These are phyloP conservation scores for Rousettus leschenaultii DNA, from an alignment of 2,113 vertebrate genomes.

Conservation along the genomic window DNA sequence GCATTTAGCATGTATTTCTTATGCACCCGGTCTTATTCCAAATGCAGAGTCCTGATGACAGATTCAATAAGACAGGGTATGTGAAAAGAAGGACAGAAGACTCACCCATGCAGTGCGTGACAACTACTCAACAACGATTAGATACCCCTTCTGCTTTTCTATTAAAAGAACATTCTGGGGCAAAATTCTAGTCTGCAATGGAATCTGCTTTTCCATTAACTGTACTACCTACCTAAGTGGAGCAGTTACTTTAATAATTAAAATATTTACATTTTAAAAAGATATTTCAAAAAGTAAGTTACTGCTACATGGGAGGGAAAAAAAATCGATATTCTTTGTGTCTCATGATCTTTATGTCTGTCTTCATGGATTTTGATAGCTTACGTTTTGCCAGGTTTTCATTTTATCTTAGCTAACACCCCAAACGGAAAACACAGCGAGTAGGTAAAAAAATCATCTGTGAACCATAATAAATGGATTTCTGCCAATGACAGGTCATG, in stretches of 20 bases:
- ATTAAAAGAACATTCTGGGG: not conserved
- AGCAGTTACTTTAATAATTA: conserved; percentile 34
- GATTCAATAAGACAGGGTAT: not conserved
- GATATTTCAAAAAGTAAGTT: conserved; percentile 31
- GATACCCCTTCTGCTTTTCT: not conserved
- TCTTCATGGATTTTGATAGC: conserved; percentile 80
- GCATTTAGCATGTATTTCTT: conserved; percentile 33
- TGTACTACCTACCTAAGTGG: not conserved
- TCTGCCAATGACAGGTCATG: conserved; percentile 91
- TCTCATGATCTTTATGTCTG: conserved; percentile 59
- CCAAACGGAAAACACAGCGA: conserved; percentile 88
- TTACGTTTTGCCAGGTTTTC: conserved; percentile 80
- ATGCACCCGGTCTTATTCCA: not conserved
- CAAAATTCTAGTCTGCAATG: not conserved
- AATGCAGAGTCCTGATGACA: conserved; percentile 17
- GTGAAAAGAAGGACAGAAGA: not conserved
- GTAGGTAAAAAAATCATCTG: conserved; percentile 92
- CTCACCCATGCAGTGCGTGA: not conserved
- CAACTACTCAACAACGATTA: not conserved
- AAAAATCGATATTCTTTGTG: not conserved
- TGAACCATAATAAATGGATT: conserved; percentile 92
- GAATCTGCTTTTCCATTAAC: not conserved
- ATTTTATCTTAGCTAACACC: conserved; percentile 85
- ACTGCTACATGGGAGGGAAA: not conserved
- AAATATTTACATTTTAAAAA: conserved; percentile 41